Percentiles rank a stretch among this genome's conserved stretches.
phyloP scores from a whole-genome alignment of 2,888 invertebrate genomes.

The Oasisia sp. region DNA sequence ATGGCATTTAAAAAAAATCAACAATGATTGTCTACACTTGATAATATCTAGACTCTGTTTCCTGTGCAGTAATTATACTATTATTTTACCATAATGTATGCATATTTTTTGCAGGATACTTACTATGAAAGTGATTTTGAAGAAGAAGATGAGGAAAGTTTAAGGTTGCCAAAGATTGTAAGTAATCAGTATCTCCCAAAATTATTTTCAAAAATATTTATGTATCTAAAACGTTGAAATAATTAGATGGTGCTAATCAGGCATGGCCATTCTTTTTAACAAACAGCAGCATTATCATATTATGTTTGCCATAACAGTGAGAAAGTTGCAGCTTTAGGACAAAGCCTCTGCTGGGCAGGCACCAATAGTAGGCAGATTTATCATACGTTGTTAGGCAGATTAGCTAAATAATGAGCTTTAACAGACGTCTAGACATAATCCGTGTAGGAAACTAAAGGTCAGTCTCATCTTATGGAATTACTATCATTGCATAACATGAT shows the following conservation, averaged over 20 bases:
- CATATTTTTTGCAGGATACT: background rate
- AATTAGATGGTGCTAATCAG: background rate
- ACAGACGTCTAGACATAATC: conserved; percentile 17
- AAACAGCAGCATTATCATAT: background rate
- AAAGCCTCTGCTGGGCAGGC: background rate
- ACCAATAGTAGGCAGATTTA: background rate
- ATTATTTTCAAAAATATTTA: no score
- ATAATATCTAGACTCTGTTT: background rate
- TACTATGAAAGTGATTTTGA: conserved; percentile 29
- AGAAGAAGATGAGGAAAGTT: conserved; percentile 18
- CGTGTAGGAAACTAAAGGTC: background rate
- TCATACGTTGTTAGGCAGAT: background rate
- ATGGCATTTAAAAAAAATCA: no score
- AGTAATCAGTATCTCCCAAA: background rate
- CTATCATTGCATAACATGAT: background rate
- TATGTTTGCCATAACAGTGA: background rate
- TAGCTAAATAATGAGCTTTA: background rate
- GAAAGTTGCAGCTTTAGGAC: background rate
- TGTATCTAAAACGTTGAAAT: background rate
- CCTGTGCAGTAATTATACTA: background rate
- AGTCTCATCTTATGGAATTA: background rate
- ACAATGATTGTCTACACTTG: no score
- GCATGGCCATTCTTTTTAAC: background rate
- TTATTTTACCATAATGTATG: background rate
- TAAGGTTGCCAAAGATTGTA: conserved; percentile 25